These are phyloP conservation scores for Eulithis prunata DNA, from an alignment of 2,888 invertebrate genomes.

Conservation along the genomic window DNA sequence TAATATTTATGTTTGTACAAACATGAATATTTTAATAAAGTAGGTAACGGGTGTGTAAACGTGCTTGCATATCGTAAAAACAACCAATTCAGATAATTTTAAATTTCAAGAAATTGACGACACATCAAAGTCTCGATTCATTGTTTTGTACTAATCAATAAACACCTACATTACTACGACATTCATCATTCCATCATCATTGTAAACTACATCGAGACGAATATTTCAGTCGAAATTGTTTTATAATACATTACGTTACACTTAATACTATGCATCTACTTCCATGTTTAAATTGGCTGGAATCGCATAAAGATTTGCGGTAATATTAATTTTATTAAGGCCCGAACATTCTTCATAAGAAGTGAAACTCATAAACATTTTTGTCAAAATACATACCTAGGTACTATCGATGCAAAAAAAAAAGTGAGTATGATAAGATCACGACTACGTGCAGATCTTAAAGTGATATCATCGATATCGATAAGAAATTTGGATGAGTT, in stretches of 20 bases:
- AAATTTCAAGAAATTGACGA: constrained; percentile 19
- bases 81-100: constrained; percentile 21
- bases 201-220: constrained; percentile 81
- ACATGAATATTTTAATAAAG: constrained; percentile 18
- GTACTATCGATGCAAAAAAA: constrained; percentile 60
- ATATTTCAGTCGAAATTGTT: constrained; percentile 81
- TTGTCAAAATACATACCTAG: constrained; percentile 48
- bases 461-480: constrained; percentile 55
- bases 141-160: constrained; percentile 82
- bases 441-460: constrained; percentile 60
- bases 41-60: constrained; percentile 17
- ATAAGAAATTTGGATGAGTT: constrained; percentile 46
- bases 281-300: constrained; percentile 74
- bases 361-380: constrained; percentile 46
- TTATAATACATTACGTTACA: constrained; percentile 73
- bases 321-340: constrained; percentile 57
- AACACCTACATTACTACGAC: constrained; percentile 77
- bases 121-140: constrained; percentile 45
- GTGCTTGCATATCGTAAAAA: constrained; percentile 17
- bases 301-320: constrained; percentile 73
- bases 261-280: constrained; percentile 64
- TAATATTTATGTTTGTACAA: constrained; percentile 12
- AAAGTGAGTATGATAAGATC: constrained; percentile 57
- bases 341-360: constrained; percentile 53
- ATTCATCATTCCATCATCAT: constrained; percentile 66